Conservation (phyloP, 2,113 vertebrate species). For the Phyllostomus discolor region DNA sequence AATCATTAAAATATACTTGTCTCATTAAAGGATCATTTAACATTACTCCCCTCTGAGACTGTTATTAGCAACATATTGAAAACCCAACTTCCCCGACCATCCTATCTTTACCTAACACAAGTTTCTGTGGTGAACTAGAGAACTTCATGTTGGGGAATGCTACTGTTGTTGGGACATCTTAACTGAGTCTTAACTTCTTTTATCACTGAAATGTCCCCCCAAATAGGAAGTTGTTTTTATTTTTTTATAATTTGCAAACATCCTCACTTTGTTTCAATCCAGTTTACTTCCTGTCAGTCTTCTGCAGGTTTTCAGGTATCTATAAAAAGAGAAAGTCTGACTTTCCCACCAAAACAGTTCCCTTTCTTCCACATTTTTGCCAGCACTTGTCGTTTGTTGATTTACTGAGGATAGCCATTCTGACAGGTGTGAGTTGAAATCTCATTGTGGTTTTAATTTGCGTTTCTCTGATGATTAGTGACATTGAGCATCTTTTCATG, state of each 20-base stretch:
- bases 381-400: too few relatives aligned
- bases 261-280: background rate
- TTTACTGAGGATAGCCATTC: too few relatives aligned
- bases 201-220: background rate
- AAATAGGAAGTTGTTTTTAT: background rate
- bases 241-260: background rate
- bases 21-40: slow-evolving; percentile 16
- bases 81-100: background rate
- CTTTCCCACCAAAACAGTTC: too few relatives aligned
- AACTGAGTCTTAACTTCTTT: background rate
- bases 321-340: background rate
- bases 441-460: too few relatives aligned
- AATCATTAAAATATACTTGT: slow-evolving; percentile 30
- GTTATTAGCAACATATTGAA: background rate
- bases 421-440: too few relatives aligned
- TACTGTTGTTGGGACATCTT: background rate
- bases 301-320: background rate
- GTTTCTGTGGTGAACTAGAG: background rate
- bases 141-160: background rate
- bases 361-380: too few relatives aligned
- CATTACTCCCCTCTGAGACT: background rate
- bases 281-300: background rate
- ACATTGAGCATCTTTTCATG: too few relatives aligned
- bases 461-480: too few relatives aligned
- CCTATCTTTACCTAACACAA: background rate